These are phyloP conservation scores for Heliconius charithonia DNA, from an alignment of 2,888 invertebrate species.

Conservation along the genomic window DNA sequence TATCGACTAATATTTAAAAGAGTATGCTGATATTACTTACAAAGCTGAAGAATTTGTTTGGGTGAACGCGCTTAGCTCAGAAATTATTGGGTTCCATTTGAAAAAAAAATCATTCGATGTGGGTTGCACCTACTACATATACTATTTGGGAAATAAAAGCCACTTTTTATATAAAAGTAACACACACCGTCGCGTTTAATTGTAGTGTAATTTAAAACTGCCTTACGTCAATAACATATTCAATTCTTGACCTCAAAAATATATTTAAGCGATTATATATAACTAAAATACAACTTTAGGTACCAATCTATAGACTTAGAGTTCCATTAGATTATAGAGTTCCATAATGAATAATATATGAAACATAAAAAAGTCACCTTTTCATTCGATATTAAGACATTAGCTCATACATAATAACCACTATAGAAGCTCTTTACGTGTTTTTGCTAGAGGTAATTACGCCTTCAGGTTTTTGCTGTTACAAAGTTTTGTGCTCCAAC, in stretches of 20 bases:
- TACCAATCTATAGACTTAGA: not conserved
- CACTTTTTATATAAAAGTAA: too few relatives aligned
- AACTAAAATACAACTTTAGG: not conserved
- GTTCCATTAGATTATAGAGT: not conserved
- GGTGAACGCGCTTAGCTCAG: not conserved
- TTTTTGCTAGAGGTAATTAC: slow-evolving; percentile 29
- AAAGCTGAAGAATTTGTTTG: not conserved
- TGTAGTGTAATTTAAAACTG: too few relatives aligned
- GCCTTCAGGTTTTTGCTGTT: slow-evolving; percentile 24
- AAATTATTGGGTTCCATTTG: not conserved
- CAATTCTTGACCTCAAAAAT: not conserved
- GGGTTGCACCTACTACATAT: too few relatives aligned
- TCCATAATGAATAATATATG: not conserved
- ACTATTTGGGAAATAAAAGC: too few relatives aligned
- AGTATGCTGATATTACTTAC: not conserved
- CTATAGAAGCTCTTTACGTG: not conserved
- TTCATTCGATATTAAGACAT: slow-evolving; percentile 27
- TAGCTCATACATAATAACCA: slow-evolving; percentile 15
- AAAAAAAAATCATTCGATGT: too few relatives aligned
- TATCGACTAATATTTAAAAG: not conserved
- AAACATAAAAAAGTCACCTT: not conserved
- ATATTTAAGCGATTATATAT: not conserved
- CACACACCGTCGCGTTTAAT: too few relatives aligned
- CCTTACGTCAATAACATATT: not conserved
- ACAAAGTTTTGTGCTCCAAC: slow-evolving; percentile 14